Evolutionary conservation across 2,888 invertebrate genomes (phyloP), one percentile per base, ranked within the genome.

Genomic region (Teleogryllus oceanicus): DNA sequence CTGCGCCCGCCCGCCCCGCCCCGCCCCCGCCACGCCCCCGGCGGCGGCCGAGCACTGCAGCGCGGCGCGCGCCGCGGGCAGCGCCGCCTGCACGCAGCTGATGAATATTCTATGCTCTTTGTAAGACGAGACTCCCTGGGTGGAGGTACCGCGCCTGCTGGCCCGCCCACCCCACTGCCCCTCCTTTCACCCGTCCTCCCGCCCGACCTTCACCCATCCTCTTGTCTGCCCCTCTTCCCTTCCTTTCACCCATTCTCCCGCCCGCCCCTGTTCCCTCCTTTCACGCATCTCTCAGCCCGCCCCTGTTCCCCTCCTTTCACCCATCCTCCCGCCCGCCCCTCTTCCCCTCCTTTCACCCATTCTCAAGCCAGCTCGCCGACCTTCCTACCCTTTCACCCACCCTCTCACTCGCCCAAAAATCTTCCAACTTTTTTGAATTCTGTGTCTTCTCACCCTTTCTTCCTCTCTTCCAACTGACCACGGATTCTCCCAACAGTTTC

Each of bases 41-140:
- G 37, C 37, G 37, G 5, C 37, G 5, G 37, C 37, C 37, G 37
- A 8, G 37, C 5, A 37, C 37, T 37, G 37, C 62, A 5, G 16
- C 62, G 4, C 62, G 16, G 62, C 62, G 16, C 13, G 62, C 62
- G 62, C 16, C 62, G 62, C n/a, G 62, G 62, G 62, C 13, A 13
- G 62, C 16, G 4, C 4, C 37, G 37, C 37, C 37, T 8, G 37
- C 62, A 62, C n/a, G 62, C 62, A n/a, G 13, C 62, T 62, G 62
- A 62, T 62, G 62, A 62, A 62, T 62, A 62, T 62, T 62, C 62
- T n/a, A 62, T 62, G 62, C 62, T 62, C 62, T 62, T 62, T 62
- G 62, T 62, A 62, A 62, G n/a, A 11, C 62, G n/a, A 13, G 16
- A 62, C 16, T 37, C 37, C 37, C 37, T 37, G 37, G 37, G 37